Percentiles rank a stretch among this genome's conserved stretches.
Evolutionary conservation across 2,888 invertebrate genomes (phyloP).

Genomic region (Lepidonotus clava): DNA sequence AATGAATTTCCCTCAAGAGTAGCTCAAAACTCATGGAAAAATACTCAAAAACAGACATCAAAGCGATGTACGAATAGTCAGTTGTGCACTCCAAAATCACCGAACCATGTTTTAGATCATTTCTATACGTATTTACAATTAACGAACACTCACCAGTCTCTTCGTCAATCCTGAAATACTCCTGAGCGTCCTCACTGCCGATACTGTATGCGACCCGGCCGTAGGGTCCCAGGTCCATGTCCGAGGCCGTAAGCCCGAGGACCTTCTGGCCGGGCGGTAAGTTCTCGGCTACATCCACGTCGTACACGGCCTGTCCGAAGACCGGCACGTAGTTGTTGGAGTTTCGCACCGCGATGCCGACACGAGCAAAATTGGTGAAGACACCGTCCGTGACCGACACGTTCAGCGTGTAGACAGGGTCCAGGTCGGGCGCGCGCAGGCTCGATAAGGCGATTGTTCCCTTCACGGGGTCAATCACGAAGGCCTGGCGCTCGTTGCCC

Average conservation of each 20-base stretch:
- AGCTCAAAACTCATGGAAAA: too few species aligned
- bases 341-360: constrained; percentile 74
- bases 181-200: constrained; percentile 76
- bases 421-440: constrained; percentile 87
- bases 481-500: constrained; percentile 85
- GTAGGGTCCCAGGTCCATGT: constrained; percentile 87
- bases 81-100: too few species aligned
- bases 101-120: too few species aligned
- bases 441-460: constrained; percentile 87
- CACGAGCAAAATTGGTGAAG: constrained; percentile 90
- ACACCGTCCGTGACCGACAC: constrained; percentile 97
- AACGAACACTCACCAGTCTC: constrained; percentile 80
- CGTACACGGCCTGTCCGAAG: constrained; percentile 89
- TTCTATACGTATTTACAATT: too few species aligned
- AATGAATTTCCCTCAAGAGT: too few species aligned
- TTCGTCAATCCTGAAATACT: constrained; percentile 80
- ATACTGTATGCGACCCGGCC: constrained; percentile 84
- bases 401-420: constrained; percentile 87
- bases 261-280: constrained; percentile 88
- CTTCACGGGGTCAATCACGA: constrained; percentile 75
- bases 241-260: constrained; percentile 88
- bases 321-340: constrained; percentile 89
- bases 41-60: too few species aligned
- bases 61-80: too few species aligned
- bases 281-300: constrained; percentile 90